Conservation (phyloP, 35 echinoderm and acorn worm genomes). For the Lytechinus pictus region DNA sequence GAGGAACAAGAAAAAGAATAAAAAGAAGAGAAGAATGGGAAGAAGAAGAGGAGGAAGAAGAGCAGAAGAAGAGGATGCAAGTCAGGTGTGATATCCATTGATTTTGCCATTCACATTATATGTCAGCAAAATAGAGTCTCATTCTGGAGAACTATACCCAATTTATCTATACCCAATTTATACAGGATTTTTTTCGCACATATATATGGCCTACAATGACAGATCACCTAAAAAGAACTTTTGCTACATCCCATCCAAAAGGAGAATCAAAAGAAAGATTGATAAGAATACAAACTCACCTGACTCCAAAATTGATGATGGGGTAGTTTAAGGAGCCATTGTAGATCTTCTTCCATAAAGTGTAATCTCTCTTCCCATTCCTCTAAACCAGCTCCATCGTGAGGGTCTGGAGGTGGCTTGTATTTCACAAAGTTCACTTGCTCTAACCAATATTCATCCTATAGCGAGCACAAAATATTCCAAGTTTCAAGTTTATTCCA, state of each 20-base stretch:
- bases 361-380: constrained; percentile 83
- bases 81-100: neutral
- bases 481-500: no score
- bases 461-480: neutral
- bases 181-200: no score
- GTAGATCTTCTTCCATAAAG: constrained; percentile 88
- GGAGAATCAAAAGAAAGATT: no score
- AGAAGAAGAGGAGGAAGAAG: neutral
- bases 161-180: no score
- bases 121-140: no score
- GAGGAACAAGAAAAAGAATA: no score
- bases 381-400: constrained; percentile 71
- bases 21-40: neutral
- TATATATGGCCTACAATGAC: no score
- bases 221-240: no score
- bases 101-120: no score
- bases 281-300: constrained; percentile 47
- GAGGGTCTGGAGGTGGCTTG: constrained; percentile 49
- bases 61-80: neutral
- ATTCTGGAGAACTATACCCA: no score
- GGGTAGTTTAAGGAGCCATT: constrained; percentile 89
- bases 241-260: no score
- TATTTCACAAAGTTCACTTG: constrained; percentile 85
- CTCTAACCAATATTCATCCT: constrained; percentile 78
- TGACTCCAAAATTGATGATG: constrained; percentile 99